Percentiles rank a stretch among this genome's conserved stretches.
Conservation (phyloP, 2,113 vertebrate genomes). For the Irena cyanogastra region DNA sequence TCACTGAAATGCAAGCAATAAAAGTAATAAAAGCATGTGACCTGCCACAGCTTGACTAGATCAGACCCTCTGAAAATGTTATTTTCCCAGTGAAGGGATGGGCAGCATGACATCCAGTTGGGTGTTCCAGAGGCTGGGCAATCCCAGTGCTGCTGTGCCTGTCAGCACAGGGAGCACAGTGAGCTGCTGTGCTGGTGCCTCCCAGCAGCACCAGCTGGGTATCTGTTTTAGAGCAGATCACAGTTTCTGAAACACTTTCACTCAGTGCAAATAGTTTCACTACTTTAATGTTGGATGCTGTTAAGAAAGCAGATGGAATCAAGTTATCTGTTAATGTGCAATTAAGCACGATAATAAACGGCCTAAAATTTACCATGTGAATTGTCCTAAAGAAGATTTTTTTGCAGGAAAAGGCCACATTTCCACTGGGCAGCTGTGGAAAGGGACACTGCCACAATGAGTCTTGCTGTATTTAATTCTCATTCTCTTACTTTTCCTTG, state of each 20-base stretch:
- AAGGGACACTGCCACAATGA: accelerated
- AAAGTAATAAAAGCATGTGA: background rate
- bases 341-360: background rate
- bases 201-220: background rate
- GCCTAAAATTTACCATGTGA: background rate
- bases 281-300: background rate
- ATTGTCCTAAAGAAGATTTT: background rate
- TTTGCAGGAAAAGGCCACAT: background rate
- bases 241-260: background rate
- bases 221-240: background rate
- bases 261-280: background rate
- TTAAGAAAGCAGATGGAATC: background rate
- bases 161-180: accelerated
- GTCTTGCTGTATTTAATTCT: background rate
- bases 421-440: background rate
- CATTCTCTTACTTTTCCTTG: background rate
- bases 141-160: background rate
- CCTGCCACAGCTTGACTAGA: background rate
- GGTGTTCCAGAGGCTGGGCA: background rate
- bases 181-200: background rate
- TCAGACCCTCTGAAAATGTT: background rate
- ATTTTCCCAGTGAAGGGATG: accelerated
- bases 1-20: background rate
- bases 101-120: accelerated
- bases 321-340: background rate